Evolutionary conservation across 37 sponge, comb jelly and placozoan genomes (phyloP).

Genomic region (Corticium candelabrum): DNA sequence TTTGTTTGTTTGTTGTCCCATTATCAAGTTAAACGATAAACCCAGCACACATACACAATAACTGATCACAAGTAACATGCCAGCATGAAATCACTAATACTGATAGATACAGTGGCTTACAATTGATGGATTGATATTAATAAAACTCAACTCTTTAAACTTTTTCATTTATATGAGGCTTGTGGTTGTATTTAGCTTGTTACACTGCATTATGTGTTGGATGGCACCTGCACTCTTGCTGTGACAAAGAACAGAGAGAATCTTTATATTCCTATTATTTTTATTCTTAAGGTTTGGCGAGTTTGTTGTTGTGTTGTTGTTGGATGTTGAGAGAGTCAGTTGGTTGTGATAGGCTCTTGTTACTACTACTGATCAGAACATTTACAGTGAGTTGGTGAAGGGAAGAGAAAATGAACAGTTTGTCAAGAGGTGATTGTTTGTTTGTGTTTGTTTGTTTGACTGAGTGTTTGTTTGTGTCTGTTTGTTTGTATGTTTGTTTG

Average conservation of each 20-base stretch:
- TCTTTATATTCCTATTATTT: constrained; percentile 71
- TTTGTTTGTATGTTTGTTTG: no score
- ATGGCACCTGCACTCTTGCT: constrained; percentile 70
- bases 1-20: no score
- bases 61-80: no score
- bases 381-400: constrained; percentile 53
- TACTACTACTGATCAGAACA: constrained; percentile 47
- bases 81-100: no score
- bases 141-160: background rate
- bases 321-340: background rate
- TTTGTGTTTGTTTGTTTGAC: no score
- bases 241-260: constrained; percentile 65
- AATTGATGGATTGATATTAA: no score
- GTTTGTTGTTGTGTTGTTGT: background rate
- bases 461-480: no score
- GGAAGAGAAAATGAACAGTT: constrained; percentile 50
- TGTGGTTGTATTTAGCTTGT: constrained; percentile 50
- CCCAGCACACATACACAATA: no score
- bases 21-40: no score
- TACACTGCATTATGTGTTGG: constrained; percentile 80
- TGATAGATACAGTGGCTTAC: no score
- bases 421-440: constrained; percentile 61
- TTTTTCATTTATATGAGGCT: background rate
- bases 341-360: constrained; percentile 43
- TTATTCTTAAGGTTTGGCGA: constrained; percentile 55